Evolutionary conservation across 2,888 invertebrate species (phyloP).

Genomic region (Bedellia somnulentella): DNA sequence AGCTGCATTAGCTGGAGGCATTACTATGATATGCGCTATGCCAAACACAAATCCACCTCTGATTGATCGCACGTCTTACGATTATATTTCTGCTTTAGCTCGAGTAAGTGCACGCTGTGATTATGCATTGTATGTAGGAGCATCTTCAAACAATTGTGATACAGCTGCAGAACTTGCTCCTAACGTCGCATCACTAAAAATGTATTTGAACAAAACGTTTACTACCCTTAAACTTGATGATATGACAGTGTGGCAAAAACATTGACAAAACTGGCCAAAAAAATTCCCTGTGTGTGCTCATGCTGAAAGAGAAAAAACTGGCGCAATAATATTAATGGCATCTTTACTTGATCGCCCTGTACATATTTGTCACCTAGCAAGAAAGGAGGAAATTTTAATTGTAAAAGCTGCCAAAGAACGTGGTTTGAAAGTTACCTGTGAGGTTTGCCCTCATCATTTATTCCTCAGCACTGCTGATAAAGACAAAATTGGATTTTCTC

Average conservation of each 20-base stretch:
- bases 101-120: slow-evolving; percentile 87
- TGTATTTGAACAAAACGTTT: slow-evolving; percentile 98
- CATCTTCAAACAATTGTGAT: slow-evolving; percentile 80
- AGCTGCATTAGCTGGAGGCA: slow-evolving; percentile 88
- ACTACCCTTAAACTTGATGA: slow-evolving; percentile 87
- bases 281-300: slow-evolving; percentile 92
- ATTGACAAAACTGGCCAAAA: slow-evolving; percentile 91
- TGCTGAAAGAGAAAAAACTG: slow-evolving; percentile 95
- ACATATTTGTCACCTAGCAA: slow-evolving; percentile 96
- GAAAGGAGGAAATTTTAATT: slow-evolving; percentile 91
- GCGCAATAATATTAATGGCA: slow-evolving; percentile 88
- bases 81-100: slow-evolving; percentile 81
- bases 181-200: slow-evolving; percentile 87
- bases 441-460: slow-evolving; percentile 97
- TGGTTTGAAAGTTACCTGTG: slow-evolving; percentile 94
- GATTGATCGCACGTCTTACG: slow-evolving; percentile 77
- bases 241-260: slow-evolving; percentile 89
- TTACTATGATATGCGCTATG: slow-evolving; percentile 96
- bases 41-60: slow-evolving; percentile 96
- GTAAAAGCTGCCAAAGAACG: slow-evolving; percentile 87
- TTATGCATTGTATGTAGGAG: slow-evolving; percentile 93
- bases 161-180: slow-evolving; percentile 74
- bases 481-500: slow-evolving; percentile 65
- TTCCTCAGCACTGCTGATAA: slow-evolving; percentile 86
- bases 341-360: slow-evolving; percentile 85